Conservation (phyloP, 2,797 vertebrate genomes). For the Squalus acanthias region DNA sequence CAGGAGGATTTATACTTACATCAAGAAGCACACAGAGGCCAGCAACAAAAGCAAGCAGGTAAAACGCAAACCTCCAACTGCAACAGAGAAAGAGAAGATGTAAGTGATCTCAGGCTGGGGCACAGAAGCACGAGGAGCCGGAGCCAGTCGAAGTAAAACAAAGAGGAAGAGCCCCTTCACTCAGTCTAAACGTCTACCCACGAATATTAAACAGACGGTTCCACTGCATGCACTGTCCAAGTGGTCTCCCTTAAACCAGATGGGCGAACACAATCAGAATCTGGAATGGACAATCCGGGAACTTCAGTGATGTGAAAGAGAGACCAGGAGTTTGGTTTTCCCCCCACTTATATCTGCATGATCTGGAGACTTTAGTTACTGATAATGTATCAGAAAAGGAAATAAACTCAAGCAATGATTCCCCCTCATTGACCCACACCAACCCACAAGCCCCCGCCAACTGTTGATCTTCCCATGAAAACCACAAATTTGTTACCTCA, state of each 20-base stretch:
- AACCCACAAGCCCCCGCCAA: too few species aligned
- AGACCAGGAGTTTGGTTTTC: background rate
- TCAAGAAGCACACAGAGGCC: slow-evolving; percentile 69
- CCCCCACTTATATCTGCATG: background rate
- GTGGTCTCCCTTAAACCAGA: background rate
- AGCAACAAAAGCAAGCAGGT: slow-evolving; percentile 65
- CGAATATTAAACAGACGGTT: background rate
- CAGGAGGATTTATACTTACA: slow-evolving; percentile 64
- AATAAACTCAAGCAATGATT: background rate
- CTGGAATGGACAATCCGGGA: background rate
- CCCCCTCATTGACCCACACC: background rate
- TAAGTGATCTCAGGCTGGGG: background rate
- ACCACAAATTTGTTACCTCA: background rate
- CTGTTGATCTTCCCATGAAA: background rate
- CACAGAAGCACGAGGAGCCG: too few species aligned
- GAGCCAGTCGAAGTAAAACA: background rate
- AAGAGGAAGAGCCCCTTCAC: background rate
- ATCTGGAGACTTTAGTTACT: background rate
- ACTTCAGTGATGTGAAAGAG: background rate
- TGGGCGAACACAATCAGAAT: background rate
- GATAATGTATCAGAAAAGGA: background rate
- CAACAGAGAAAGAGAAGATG: slow-evolving; percentile 40
- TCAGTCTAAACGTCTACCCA: background rate
- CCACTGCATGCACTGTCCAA: background rate
- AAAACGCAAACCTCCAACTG: slow-evolving; percentile 87